phyloP scores from a whole-genome alignment of 2,888 invertebrate genomes.

The Agrochola lychnidis region DNA sequence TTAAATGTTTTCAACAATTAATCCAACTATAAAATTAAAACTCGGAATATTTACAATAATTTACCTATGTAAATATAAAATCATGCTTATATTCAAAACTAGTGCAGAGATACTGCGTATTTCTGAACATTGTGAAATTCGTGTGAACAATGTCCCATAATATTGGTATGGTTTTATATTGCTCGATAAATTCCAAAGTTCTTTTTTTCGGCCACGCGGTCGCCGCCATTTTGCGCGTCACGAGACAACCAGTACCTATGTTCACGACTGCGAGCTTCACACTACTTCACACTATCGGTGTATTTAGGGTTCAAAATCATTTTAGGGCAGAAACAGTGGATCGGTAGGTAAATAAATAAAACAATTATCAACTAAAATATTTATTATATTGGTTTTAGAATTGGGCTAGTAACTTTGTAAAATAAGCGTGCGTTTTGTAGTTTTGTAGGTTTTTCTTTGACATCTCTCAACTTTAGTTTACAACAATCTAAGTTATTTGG shows the following conservation, averaged over 20 bases:
- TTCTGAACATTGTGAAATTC: conserved; percentile 62
- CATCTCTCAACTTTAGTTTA: conserved; percentile 59
- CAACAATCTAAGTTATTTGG: conserved; percentile 59
- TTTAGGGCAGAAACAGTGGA: conserved; percentile 62
- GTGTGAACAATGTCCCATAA: conserved; percentile 69
- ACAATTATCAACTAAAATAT: conserved; percentile 62
- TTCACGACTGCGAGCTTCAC: conserved; percentile 62
- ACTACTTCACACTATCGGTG: conserved; percentile 57
- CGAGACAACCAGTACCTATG: conserved; percentile 54
- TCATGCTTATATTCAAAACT: conserved; percentile 60
- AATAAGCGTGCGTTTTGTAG: conserved; percentile 59
- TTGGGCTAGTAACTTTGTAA: conserved; percentile 58
- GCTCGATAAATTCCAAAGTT: conserved; percentile 70
- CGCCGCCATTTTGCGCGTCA: conserved; percentile 68
- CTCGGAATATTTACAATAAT: conserved; percentile 49
- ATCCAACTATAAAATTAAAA: conserved; percentile 59
- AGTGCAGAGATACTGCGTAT: conserved; percentile 62
- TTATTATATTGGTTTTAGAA: conserved; percentile 58
- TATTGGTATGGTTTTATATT: conserved; percentile 68
- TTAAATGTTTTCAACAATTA: conserved; percentile 62
- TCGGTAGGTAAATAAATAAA: conserved; percentile 63
- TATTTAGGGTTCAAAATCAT: conserved; percentile 57
- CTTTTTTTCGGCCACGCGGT: conserved; percentile 68
- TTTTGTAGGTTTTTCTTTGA: conserved; percentile 49
- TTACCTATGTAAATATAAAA: conserved; percentile 57